A percentile compares a stretch with the other conserved stretches of the same genome.
Conservation (phyloP, 2,797 vertebrate species). For the Hoplostethus mediterraneus region DNA sequence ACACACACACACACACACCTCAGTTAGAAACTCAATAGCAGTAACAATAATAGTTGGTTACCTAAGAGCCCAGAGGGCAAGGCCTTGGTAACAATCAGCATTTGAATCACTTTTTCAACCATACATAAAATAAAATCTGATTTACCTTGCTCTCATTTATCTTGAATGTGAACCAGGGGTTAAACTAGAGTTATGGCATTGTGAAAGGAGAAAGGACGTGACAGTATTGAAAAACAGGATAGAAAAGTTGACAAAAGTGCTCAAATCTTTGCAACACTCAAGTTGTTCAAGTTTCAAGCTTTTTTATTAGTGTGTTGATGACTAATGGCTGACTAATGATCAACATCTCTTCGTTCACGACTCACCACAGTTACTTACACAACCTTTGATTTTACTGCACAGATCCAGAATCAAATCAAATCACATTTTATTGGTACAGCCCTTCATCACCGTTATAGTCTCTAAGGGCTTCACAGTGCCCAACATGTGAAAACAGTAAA, state of each 20-base stretch:
- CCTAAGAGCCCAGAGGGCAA: slow-evolving; percentile 31
- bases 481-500: too few species aligned
- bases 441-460: too few species aligned
- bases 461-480: too few species aligned
- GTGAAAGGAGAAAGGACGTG: too few species aligned
- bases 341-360: too few species aligned
- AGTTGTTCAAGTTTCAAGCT: neutral
- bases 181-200: neutral
- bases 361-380: neutral
- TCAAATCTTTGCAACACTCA: neutral
- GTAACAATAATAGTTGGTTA: neutral
- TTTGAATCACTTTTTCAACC: slow-evolving; percentile 25
- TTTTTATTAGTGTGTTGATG: too few species aligned
- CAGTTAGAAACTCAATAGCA: neutral
- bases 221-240: too few species aligned
- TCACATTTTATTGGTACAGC: too few species aligned
- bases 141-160: slow-evolving; percentile 56
- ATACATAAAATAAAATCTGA: slow-evolving; percentile 30
- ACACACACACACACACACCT: neutral
- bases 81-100: slow-evolving; percentile 11
- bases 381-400: neutral
- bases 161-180: slow-evolving; percentile 42
- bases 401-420: neutral
- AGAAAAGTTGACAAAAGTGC: too few species aligned
- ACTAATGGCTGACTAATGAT: too few species aligned